Conservation (phyloP, 2,888 invertebrate species). For the Candidula unifasciata region DNA sequence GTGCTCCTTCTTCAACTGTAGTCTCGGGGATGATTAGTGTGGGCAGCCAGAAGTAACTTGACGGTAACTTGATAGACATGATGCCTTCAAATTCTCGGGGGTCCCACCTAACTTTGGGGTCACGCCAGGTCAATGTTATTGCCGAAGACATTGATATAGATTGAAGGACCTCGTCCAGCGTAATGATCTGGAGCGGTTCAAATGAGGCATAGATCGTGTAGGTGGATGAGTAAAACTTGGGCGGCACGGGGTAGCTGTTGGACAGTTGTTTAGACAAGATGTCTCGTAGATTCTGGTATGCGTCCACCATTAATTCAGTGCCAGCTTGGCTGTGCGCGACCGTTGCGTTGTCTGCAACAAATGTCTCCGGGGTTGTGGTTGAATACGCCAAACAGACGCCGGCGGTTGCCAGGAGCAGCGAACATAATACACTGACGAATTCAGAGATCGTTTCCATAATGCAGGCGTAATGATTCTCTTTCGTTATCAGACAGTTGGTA, state of each 20-base stretch:
- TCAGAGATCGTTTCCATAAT: no score
- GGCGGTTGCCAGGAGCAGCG: no score
- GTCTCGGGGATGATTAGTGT: constrained; percentile 18
- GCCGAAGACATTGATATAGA: constrained; percentile 14
- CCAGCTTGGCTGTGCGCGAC: not conserved
- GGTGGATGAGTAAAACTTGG: constrained; percentile 5
- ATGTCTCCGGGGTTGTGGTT: not conserved
- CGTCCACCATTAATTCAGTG: not conserved
- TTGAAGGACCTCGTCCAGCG: constrained; percentile 10
- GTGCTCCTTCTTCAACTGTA: not conserved
- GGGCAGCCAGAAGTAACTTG: constrained; percentile 20
- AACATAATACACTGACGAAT: no score
- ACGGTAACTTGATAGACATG: not conserved
- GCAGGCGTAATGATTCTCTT: no score
- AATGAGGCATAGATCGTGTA: not conserved
- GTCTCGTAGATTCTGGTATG: not conserved
- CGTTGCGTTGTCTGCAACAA: not conserved
- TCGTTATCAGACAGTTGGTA: no score
- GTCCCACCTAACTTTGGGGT: constrained; percentile 8
- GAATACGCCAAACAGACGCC: not conserved
- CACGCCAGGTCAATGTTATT: constrained; percentile 15
- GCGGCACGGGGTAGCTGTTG: not conserved
- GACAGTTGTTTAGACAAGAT: not conserved
- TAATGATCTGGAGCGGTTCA: constrained; percentile 30
- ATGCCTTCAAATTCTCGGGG: constrained; percentile 15